Conservation (phyloP, 1,140 invertebrate genomes). For the Drosophila ananassae region DNA sequence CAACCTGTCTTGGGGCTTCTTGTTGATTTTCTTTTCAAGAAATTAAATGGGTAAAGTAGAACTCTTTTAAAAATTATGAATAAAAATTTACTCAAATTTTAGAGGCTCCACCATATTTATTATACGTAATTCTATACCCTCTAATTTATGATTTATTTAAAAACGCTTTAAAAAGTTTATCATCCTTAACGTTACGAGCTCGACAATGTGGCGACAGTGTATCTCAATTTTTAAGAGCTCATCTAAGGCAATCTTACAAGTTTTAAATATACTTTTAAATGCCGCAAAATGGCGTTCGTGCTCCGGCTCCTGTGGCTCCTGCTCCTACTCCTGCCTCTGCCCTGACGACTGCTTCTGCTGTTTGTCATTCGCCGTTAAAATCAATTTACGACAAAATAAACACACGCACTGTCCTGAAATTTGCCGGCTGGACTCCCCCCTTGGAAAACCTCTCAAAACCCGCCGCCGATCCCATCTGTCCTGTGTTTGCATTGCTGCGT, state of each 20-base stretch:
- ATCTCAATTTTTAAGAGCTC: slow-evolving; percentile 33
- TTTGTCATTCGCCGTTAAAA: slow-evolving; percentile 81
- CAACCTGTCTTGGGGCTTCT: background rate
- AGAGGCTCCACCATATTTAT: too few relatives aligned
- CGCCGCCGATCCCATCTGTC: slow-evolving; percentile 20
- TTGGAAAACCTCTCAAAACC: background rate
- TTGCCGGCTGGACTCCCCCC: slow-evolving; percentile 2
- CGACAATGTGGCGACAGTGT: background rate
- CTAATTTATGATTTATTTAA: background rate
- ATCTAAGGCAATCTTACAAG: slow-evolving; percentile 33
- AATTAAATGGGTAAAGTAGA: background rate
- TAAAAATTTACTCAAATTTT: too few relatives aligned
- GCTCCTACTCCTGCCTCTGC: slow-evolving; percentile 9
- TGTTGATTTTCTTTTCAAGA: background rate
- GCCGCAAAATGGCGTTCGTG: slow-evolving; percentile 60
- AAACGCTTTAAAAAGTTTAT: background rate
- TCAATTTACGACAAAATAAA: slow-evolving; percentile 83
- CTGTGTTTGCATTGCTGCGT: slow-evolving; percentile 69
- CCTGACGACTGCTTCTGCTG: slow-evolving; percentile 27
- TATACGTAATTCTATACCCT: too few relatives aligned
- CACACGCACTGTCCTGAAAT: slow-evolving; percentile 66
- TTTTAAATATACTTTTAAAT: slow-evolving; percentile 77
- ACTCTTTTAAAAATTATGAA: background rate
- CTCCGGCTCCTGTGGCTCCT: slow-evolving; percentile 15
- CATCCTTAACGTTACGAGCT: slow-evolving; percentile 5